Evolutionary conservation across 2,797 vertebrate species (phyloP).

Genomic region (Valencia hispanica): DNA sequence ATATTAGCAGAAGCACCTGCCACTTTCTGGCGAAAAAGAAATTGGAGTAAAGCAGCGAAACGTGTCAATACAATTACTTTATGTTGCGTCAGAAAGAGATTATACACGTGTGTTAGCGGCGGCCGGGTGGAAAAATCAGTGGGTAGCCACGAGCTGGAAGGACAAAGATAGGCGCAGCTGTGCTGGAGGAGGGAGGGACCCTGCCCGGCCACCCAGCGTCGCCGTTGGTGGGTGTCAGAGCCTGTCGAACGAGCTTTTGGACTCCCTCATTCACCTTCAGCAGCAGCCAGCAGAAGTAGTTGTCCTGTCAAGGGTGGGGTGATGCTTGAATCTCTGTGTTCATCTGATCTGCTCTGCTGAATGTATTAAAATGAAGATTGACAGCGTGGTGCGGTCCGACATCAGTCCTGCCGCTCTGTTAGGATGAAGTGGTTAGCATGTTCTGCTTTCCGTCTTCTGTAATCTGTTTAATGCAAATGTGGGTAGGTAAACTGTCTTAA

Average conservation of each 20-base stretch:
- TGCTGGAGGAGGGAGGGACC: conserved; percentile 72
- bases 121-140: conserved; percentile 24
- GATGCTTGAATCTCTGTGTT: conserved; percentile 50
- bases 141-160: conserved; percentile 56
- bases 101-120: background rate
- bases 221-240: conserved; percentile 58
- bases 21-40: conserved; percentile 44
- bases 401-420: conserved; percentile 59
- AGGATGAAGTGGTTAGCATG: conserved; percentile 71
- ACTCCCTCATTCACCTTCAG: conserved; percentile 80
- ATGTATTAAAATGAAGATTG: conserved; percentile 34
- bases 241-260: conserved; percentile 66
- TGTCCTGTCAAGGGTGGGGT: conserved; percentile 75
- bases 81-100: background rate
- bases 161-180: conserved; percentile 69
- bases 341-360: conserved; percentile 42
- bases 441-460: conserved; percentile 41
- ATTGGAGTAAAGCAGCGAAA: conserved; percentile 10
- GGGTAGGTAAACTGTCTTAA: conserved; percentile 47
- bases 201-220: conserved; percentile 54
- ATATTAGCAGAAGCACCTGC: conserved; percentile 53
- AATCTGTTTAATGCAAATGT: conserved; percentile 57
- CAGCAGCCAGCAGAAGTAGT: conserved; percentile 68
- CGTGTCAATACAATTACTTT: background rate
- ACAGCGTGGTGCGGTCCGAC: conserved; percentile 47